Conservation (phyloP, 2,797 vertebrate species). For the Spondyliosoma cantharus region DNA sequence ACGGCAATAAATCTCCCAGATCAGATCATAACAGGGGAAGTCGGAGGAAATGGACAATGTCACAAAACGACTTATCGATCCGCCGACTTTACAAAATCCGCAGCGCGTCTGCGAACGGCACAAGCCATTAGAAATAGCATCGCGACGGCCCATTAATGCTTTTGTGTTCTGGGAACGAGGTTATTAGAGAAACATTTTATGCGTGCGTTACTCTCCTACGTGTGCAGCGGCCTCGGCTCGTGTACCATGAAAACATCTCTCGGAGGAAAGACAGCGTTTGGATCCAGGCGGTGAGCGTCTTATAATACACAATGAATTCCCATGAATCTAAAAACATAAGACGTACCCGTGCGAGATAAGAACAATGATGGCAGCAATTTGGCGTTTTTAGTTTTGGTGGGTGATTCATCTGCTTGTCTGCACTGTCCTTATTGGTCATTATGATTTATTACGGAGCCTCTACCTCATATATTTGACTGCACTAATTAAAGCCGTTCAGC, state of each 20-base stretch:
- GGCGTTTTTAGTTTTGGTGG: neutral
- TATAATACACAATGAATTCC: neutral
- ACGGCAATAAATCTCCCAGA: slow-evolving; percentile 51
- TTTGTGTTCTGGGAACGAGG: slow-evolving; percentile 67
- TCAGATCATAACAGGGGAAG: slow-evolving; percentile 73
- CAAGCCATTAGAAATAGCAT: slow-evolving; percentile 62
- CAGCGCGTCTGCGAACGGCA: slow-evolving; percentile 54
- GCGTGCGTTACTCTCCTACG: slow-evolving; percentile 53
- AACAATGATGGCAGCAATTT: slow-evolving; percentile 8
- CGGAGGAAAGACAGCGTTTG: slow-evolving; percentile 24
- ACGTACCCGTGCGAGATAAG: slow-evolving; percentile 3
- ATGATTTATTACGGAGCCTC: slow-evolving; percentile 58
- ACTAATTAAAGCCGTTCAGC: slow-evolving; percentile 45
- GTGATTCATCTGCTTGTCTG: slow-evolving; percentile 23
- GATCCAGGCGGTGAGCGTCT: neutral
- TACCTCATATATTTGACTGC: slow-evolving; percentile 23
- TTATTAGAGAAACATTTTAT: slow-evolving; percentile 68
- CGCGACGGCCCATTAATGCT: slow-evolving; percentile 62
- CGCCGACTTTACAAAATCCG: slow-evolving; percentile 54
- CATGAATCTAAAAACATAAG: slow-evolving; percentile 5
- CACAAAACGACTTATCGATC: slow-evolving; percentile 69
- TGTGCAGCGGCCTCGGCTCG: slow-evolving; percentile 20
- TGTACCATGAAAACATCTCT: slow-evolving; percentile 53
- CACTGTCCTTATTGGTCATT: slow-evolving; percentile 21
- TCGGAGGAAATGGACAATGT: slow-evolving; percentile 66